Base-by-base conservation (phyloP, 1,140 invertebrate genomes). In the Hirudo medicinalis region DNA sequence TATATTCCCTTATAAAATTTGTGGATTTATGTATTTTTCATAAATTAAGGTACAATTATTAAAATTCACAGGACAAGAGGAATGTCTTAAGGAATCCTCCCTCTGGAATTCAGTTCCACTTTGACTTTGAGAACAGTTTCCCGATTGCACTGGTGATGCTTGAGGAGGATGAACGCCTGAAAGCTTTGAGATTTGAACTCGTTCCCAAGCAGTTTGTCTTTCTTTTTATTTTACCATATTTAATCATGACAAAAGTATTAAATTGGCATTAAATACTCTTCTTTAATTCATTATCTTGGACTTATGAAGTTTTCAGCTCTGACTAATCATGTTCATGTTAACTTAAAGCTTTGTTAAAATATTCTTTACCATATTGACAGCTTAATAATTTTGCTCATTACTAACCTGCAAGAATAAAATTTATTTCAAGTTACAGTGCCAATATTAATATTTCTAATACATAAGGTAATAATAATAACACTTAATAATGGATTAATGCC, bases 171-270 rank as follows among this genome's bases (percentile, higher is more conserved):
- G 88, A 90, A 70, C 93, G 94, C 83, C 86, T 99, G 75, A 89
- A 94, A 83, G 91, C 91, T 83, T 97, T 98, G 92, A 89, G 96
- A 83, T 99, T 96, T 86, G 91, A 97, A 82, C 86, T 99, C 75
- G 96, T 99, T 77, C 95, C 96, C 75, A 98, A 98, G 90, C 87
- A 92, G 84, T 85, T 75, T 78, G 81, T 73, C 22, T 63, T 32
- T 22, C 1, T 63, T 22, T 11, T 63, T 22, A 25, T 5, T 63
- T 22, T 60, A 22, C 27, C 8, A 6, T 8, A 4, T 22, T 60
- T n/a, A 60, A 15, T 60, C 4, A 22, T 60, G 55, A 11, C 40
- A 40, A 40, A 40, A 40, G 4, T 40, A 4, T 40, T 40, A 40
- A 11, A n/a, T 40, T 40, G 40, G 40, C 4, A 6, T 40, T 40